Conservation (phyloP, 1,140 invertebrate genomes). For the Temnothorax longispinosus region DNA sequence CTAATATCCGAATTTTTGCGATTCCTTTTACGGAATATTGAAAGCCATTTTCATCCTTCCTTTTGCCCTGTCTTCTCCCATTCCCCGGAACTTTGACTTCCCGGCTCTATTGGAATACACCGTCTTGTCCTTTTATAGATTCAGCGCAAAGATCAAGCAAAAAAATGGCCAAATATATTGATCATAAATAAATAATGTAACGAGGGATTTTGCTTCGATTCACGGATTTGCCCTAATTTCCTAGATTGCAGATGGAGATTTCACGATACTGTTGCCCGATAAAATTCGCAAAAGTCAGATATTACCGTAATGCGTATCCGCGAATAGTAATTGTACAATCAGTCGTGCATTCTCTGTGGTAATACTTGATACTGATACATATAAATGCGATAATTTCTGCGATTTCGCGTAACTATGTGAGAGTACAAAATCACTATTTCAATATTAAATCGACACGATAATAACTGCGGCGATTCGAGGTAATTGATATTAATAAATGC, state of each 20-base stretch:
- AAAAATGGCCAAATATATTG: conserved; percentile 22
- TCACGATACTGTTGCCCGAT: neutral
- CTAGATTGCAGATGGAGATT: conserved; percentile 17
- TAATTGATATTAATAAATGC: conserved; percentile 50
- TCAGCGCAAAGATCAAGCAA: conserved; percentile 13
- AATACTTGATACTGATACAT: conserved; percentile 48
- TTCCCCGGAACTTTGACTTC: conserved; percentile 8
- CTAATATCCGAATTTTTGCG: conserved; percentile 83
- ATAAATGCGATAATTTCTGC: conserved; percentile 38
- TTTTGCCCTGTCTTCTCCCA: conserved; percentile 9
- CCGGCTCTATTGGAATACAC: conserved; percentile 6
- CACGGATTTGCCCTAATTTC: neutral
- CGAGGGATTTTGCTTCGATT: neutral
- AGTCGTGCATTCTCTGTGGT: conserved; percentile 44
- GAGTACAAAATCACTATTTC: conserved; percentile 42
- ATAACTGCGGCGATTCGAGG: conserved; percentile 19
- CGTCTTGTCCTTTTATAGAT: conserved; percentile 4
- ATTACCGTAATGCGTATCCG: conserved; percentile 49
- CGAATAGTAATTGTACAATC: conserved; percentile 63
- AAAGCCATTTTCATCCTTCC: conserved; percentile 63
- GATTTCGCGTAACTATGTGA: conserved; percentile 49
- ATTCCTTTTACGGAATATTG: conserved; percentile 80
- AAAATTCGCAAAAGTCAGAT: conserved; percentile 56
- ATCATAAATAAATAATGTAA: conserved; percentile 13
- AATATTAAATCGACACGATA: conserved; percentile 66